Conservation (phyloP, 2,113 vertebrate genomes). For the Myodes glareolus region DNA sequence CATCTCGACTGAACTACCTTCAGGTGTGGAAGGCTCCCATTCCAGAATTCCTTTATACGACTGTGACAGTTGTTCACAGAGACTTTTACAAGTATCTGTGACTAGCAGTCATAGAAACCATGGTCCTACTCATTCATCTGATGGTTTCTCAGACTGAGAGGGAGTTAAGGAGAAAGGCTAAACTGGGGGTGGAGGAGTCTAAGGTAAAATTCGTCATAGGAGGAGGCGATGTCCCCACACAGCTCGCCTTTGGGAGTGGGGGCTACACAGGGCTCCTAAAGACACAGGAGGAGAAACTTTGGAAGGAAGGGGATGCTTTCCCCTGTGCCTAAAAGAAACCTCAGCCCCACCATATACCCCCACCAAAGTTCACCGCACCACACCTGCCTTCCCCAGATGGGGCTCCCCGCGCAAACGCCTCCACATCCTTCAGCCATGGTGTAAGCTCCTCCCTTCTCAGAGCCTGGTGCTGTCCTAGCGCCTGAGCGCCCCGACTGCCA, state of each 20-base stretch:
- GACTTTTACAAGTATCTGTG: not conserved
- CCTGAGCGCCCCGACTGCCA: not conserved
- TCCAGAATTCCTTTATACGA: not conserved
- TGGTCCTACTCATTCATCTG: not conserved
- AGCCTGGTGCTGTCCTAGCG: not conserved
- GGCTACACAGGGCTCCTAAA: not conserved
- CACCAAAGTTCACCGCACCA: conserved; percentile 35
- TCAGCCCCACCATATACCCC: not conserved
- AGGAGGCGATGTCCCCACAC: not conserved
- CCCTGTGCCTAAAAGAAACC: not conserved
- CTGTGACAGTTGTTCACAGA: not conserved
- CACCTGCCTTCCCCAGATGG: conserved; percentile 70
- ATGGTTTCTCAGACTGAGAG: not conserved
- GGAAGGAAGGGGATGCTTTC: not conserved
- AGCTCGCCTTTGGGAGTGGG: not conserved
- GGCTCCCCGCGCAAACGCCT: conserved; percentile 47
- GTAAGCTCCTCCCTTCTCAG: conserved; percentile 60
- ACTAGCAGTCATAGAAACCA: not conserved
- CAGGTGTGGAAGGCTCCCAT: not conserved
- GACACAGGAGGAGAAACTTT: not conserved
- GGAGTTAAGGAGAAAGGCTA: not conserved
- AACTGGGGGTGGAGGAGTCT: not conserved
- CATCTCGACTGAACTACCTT: not conserved
- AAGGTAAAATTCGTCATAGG: not conserved
- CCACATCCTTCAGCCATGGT: not conserved